Conservation (phyloP, 2,888 invertebrate genomes). For the Cephus nigrinus region DNA sequence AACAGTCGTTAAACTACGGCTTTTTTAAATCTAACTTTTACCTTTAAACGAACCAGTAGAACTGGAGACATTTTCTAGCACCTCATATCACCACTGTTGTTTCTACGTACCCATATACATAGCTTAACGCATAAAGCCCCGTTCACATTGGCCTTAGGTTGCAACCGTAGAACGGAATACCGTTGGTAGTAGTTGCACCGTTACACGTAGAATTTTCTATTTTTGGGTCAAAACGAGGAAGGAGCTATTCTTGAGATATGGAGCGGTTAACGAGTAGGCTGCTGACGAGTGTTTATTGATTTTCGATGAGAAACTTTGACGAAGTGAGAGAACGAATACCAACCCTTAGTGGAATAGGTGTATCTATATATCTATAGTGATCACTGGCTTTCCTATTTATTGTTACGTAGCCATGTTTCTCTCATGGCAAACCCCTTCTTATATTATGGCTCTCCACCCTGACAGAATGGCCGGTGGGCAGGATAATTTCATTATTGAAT, state of each 20-base stretch:
- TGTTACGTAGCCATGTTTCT: neutral
- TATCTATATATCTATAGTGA: neutral
- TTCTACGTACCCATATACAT: neutral
- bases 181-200: neutral
- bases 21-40: neutral
- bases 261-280: neutral
- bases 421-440: neutral
- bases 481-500: slow-evolving; percentile 46
- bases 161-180: neutral
- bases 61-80: neutral
- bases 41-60: neutral
- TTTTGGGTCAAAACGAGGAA: neutral
- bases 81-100: neutral
- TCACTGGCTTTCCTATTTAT: neutral
- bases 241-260: neutral
- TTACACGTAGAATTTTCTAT: neutral
- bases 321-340: neutral
- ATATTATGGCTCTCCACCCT: neutral
- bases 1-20: neutral
- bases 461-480: slow-evolving; percentile 13
- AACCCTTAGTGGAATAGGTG: neutral
- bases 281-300: slow-evolving; percentile 17
- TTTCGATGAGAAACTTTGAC: slow-evolving; percentile 14
- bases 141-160: neutral
- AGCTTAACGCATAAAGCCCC: neutral